phyloP scores from a whole-genome alignment of 2,888 invertebrate genomes.

The Abrostola tripartita region DNA sequence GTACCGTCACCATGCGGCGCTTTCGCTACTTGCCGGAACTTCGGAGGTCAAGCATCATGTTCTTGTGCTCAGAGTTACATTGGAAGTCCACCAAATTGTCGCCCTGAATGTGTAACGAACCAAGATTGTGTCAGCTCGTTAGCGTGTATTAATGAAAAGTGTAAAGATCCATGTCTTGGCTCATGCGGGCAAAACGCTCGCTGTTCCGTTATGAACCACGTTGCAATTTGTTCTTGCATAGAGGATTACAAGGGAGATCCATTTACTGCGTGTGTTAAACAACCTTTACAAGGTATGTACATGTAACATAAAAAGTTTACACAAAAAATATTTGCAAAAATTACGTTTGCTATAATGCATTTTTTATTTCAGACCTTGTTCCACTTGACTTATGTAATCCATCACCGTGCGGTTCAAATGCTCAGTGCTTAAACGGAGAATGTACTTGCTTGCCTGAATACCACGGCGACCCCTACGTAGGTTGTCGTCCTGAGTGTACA shows the following conservation, averaged over 20 bases:
- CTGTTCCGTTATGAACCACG: constrained; percentile 89
- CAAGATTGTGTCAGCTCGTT: constrained; percentile 90
- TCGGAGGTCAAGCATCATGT: constrained; percentile 88
- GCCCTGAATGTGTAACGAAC: constrained; percentile 90
- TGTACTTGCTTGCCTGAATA: constrained; percentile 92
- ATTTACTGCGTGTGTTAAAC: constrained; percentile 81
- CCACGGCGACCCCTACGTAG: constrained; percentile 92
- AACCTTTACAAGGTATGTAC: constrained; percentile 73
- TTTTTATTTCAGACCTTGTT: constrained; percentile 49
- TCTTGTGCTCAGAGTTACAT: constrained; percentile 89
- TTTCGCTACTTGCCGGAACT: constrained; percentile 88
- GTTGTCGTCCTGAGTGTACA: constrained; percentile 94
- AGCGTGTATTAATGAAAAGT: constrained; percentile 90
- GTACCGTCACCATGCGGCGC: constrained; percentile 91
- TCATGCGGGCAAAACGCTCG: constrained; percentile 89
- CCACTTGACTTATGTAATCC: constrained; percentile 89
- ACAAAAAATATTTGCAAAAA: neutral
- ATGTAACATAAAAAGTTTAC: neutral
- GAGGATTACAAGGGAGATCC: constrained; percentile 90
- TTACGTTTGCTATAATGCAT: neutral
- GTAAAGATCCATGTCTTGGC: constrained; percentile 91
- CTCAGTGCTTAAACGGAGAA: constrained; percentile 90
- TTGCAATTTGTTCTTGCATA: constrained; percentile 89
- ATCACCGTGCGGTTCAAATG: constrained; percentile 92
- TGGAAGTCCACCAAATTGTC: constrained; percentile 91